Base-by-base conservation (phyloP, 35 echinoderm and acorn worm genomes). In the Diadema setosum region DNA sequence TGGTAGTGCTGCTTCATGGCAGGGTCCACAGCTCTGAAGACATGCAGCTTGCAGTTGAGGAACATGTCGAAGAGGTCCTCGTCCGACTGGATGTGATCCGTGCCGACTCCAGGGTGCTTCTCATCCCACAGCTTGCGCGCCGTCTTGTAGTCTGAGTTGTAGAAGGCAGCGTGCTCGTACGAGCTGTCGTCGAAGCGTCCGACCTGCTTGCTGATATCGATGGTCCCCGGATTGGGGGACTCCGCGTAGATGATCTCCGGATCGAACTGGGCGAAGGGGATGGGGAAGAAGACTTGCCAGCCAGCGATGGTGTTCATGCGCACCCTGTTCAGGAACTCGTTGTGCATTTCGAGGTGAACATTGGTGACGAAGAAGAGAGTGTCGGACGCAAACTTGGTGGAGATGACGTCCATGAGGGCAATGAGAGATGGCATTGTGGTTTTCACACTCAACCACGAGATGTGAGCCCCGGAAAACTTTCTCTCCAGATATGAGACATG, bases 11-110 rank as follows among this genome's bases (percentile, higher is more conserved):
- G 93, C 45, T 94, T 94, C 36, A 99, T 83, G 26, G 96, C 89
- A 46, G 96, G 96, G 69, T 99, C 96, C 17, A 99, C 96, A 43
- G 96, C 96, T 70, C 96, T 65, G 61, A 95, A 92, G 33, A 91
- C 93, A 57, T 95, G 92, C 27, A 99, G 49, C 42, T 99, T 94
- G 26, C 87, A 70, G 45, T 91, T 85, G 9, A 99, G 86, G 24
- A 99, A 99, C 96, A 98, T 99, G 24, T 99, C 92, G 70, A 99
- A 99, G n/a, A 99, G 82, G 58, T 99, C 96, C 14, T 91, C 80
- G 45, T 99, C 96, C 34, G 96, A 99, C 43, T 94, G 92, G 55
- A 99, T 99, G 84, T 92, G 92, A 56, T 99, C 96, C 16, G 89
- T 94, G 20, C 86, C 89, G 29, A 88, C 87, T 18, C 95, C 95